These are phyloP conservation scores for Alaudala cheleensis DNA, from an alignment of 2,113 vertebrate species.

Conservation along the genomic window DNA sequence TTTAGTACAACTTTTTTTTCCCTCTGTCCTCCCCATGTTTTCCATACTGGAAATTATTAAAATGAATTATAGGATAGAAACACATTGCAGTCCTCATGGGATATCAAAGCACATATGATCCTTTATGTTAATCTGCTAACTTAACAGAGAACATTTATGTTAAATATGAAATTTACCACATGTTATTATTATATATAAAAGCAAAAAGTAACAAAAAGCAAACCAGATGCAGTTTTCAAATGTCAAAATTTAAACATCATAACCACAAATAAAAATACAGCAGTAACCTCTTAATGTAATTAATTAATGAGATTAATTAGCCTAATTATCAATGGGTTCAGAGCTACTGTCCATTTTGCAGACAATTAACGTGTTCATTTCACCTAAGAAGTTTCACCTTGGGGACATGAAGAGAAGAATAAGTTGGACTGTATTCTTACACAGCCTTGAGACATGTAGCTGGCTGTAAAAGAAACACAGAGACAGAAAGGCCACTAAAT, in stretches of 20 bases:
- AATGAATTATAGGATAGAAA: constrained; percentile 8
- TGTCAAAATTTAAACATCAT: neutral
- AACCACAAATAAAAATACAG: neutral
- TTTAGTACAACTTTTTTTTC: neutral
- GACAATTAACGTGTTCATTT: neutral
- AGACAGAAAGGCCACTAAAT: neutral
- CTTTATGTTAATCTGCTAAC: neutral
- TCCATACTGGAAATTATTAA: neutral
- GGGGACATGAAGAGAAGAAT: neutral
- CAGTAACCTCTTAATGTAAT: neutral
- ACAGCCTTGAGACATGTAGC: neutral
- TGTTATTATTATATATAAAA: neutral
- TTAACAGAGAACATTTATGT: neutral
- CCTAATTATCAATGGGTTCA: neutral
- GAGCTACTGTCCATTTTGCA: neutral
- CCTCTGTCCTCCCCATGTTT: neutral
- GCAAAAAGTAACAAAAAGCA: neutral
- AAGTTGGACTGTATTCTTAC: neutral
- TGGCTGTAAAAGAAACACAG: neutral
- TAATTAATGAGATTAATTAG: neutral
- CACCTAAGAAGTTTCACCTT: neutral
- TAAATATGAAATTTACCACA: neutral
- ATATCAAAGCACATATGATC: neutral
- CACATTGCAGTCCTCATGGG: neutral
- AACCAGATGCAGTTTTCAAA: neutral